Evolutionary conservation across 2,113 vertebrate species (phyloP).

Genomic region (Anolis sagrei): DNA sequence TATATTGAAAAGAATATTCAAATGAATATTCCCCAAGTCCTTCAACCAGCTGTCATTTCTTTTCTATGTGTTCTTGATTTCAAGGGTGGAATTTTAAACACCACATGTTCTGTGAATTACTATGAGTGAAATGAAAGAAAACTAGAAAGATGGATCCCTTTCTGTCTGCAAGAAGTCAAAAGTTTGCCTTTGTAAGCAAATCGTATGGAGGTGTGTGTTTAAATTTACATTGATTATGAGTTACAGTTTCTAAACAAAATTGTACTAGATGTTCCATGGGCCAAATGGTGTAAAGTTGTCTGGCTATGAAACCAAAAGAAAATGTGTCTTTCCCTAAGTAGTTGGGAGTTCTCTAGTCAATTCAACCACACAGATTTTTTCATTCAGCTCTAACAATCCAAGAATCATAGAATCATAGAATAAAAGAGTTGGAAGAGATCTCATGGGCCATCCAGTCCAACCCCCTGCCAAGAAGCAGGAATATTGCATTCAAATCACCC

Average conservation of each 20-base stretch:
- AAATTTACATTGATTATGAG: constrained; percentile 23
- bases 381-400: neutral
- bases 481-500: too few relatives aligned
- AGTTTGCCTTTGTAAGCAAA: constrained; percentile 15
- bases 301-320: neutral
- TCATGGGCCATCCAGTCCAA: too few relatives aligned
- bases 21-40: constrained; percentile 1
- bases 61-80: constrained; percentile 20
- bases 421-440: too few relatives aligned
- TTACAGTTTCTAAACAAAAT: constrained; percentile 11
- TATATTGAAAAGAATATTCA: neutral
- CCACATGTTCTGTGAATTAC: constrained; percentile 31
- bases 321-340: neutral
- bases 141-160: neutral
- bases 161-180: constrained; percentile 3
- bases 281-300: neutral
- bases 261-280: neutral
- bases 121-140: constrained; percentile 1
- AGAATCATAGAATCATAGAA: too few relatives aligned
- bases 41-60: constrained; percentile 2
- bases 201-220: neutral
- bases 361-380: neutral
- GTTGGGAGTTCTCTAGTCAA: neutral
- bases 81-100: constrained; percentile 29
- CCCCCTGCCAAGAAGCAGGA: too few relatives aligned